These are phyloP conservation scores for Melospiza melodia DNA, from an alignment of 2,113 vertebrate species.

Conservation along the genomic window DNA sequence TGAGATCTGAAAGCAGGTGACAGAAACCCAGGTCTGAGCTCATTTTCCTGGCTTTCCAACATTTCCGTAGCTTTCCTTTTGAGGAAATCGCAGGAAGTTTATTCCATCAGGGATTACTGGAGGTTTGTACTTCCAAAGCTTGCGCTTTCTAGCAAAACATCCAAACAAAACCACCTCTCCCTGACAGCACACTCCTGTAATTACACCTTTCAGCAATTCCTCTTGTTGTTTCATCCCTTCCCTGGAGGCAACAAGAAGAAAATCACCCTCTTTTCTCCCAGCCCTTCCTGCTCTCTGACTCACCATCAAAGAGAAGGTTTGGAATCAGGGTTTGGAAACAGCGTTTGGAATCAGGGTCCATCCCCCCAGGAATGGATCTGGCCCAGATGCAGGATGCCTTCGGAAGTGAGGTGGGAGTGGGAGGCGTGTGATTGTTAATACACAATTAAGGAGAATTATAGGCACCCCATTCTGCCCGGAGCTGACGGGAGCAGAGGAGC, in stretches of 20 bases:
- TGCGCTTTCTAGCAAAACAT: background rate
- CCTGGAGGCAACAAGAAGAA: background rate
- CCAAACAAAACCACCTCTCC: conserved; percentile 2
- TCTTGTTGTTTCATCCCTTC: background rate
- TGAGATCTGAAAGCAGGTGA: background rate
- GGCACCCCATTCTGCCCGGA: background rate
- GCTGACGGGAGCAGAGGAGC: background rate
- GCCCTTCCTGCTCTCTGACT: background rate
- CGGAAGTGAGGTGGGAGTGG: background rate
- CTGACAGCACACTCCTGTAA: background rate
- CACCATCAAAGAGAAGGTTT: background rate
- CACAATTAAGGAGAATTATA: background rate
- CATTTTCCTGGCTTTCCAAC: background rate
- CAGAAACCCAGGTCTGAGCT: background rate
- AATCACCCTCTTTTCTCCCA: background rate
- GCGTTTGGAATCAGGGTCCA: background rate
- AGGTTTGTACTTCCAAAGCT: background rate
- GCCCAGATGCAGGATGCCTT: background rate
- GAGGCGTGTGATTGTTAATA: background rate
- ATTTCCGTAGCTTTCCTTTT: background rate
- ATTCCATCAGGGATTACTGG: background rate
- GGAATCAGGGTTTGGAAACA: background rate
- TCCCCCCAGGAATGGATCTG: background rate
- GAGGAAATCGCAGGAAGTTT: background rate
- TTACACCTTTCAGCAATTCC: background rate